These are phyloP conservation scores for Pseudolycoriella hygida DNA, from an alignment of 2,888 invertebrate species.

Conservation along the genomic window DNA sequence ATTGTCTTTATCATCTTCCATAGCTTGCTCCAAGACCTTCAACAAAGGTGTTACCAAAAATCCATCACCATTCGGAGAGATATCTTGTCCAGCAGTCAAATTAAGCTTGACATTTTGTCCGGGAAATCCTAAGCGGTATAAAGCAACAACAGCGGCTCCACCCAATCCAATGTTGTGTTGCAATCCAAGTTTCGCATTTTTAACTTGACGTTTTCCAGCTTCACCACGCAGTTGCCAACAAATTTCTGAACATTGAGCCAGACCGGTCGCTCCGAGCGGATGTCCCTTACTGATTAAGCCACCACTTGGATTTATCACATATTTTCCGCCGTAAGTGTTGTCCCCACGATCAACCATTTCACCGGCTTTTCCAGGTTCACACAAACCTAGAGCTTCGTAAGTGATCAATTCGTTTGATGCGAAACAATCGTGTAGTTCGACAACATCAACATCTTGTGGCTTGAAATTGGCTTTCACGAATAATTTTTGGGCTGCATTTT, in stretches of 20 bases:
- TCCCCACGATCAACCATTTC: constrained; percentile 77
- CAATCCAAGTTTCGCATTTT: constrained; percentile 61
- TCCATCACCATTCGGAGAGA: constrained; percentile 28
- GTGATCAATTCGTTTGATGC: constrained; percentile 93
- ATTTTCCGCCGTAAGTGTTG: constrained; percentile 93
- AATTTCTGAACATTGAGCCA: constrained; percentile 80
- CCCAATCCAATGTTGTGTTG: constrained; percentile 96
- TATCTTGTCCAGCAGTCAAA: constrained; percentile 17
- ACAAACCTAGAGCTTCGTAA: constrained; percentile 90
- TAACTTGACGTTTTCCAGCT: constrained; percentile 53
- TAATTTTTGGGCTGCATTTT: constrained; percentile 54
- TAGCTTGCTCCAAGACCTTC: constrained; percentile 61
- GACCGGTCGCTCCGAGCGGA: constrained; percentile 88
- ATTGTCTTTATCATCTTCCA: constrained; percentile 62
- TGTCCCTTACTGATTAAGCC: constrained; percentile 99
- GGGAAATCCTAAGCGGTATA: constrained; percentile 80
- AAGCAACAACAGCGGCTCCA: constrained; percentile 81
- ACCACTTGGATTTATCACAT: constrained; percentile 96
- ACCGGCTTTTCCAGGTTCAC: constrained; percentile 76
- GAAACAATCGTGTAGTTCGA: constrained; percentile 97
- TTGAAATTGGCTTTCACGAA: constrained; percentile 56
- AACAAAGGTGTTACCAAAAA: constrained; percentile 73
- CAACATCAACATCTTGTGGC: constrained; percentile 74
- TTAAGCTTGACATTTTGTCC: constrained; percentile 27
- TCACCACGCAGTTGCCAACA: constrained; percentile 70